Evolutionary conservation across 2,888 invertebrate genomes (phyloP).

Genomic region (Teinopalpus imperialis): DNA sequence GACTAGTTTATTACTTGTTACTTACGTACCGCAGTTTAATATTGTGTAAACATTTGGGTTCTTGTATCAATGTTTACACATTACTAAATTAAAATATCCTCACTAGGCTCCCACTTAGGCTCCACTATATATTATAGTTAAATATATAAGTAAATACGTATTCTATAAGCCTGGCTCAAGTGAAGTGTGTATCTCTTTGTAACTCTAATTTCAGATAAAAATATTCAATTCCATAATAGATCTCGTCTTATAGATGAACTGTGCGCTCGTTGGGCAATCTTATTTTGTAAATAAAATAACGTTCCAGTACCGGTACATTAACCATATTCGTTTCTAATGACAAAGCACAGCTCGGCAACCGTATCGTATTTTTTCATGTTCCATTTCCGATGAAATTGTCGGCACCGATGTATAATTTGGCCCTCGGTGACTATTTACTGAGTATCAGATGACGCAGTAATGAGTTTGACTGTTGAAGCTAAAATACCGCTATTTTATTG

Average conservation of each 20-base stretch:
- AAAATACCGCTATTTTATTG: slow-evolving; percentile 7
- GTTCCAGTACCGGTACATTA: slow-evolving; percentile 26
- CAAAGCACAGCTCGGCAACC: slow-evolving; percentile 23
- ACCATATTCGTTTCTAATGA: slow-evolving; percentile 32
- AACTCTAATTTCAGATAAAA: too few species aligned
- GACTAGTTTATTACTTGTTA: slow-evolving; percentile 4
- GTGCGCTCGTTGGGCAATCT: too few species aligned
- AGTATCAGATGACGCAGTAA: slow-evolving; percentile 42
- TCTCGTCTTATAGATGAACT: too few species aligned
- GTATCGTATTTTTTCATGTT: slow-evolving; percentile 42
- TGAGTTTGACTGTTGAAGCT: slow-evolving; percentile 32
- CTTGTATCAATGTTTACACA: too few species aligned
- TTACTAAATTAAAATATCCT: too few species aligned
- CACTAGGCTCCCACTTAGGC: too few species aligned
- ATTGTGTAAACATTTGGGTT: not conserved
- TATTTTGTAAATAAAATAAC: too few species aligned
- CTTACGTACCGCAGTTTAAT: slow-evolving; percentile 1
- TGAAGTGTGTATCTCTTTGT: too few species aligned
- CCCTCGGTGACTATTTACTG: slow-evolving; percentile 35
- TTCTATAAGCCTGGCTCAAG: too few species aligned
- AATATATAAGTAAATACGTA: too few species aligned
- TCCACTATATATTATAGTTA: too few species aligned
- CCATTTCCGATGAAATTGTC: slow-evolving; percentile 51
- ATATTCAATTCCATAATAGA: too few species aligned
- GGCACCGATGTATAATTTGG: slow-evolving; percentile 48